A percentile compares a stretch with the other conserved stretches of the same genome.
These are phyloP conservation scores for Phocides pigmalion DNA, from an alignment of 1,140 invertebrate genomes.

Conservation along the genomic window DNA sequence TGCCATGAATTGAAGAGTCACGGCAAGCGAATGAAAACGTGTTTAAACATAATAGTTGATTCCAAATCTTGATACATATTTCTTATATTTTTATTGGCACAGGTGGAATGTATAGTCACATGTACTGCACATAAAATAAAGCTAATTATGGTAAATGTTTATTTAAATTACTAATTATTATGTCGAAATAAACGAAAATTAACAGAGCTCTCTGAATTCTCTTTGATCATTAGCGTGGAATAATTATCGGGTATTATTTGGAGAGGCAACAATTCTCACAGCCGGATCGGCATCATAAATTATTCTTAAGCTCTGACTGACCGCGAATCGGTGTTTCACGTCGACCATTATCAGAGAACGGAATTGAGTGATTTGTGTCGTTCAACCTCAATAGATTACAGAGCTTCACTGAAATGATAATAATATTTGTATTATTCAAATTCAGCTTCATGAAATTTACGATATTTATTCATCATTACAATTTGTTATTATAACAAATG, in stretches of 20 bases:
- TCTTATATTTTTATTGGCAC: too few species aligned
- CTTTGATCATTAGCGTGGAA: conserved; percentile 20
- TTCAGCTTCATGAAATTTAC: too few species aligned
- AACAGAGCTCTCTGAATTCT: background rate
- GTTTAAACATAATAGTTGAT: too few species aligned
- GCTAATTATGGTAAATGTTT: background rate
- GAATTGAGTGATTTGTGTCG: conserved; percentile 18
- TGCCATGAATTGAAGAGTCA: too few species aligned
- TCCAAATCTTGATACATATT: too few species aligned
- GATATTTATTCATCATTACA: too few species aligned
- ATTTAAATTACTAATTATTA: background rate
- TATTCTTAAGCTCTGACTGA: conserved; percentile 19
- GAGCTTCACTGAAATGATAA: background rate
- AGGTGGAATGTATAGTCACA: too few species aligned
- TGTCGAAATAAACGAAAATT: background rate
- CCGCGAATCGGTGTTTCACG: conserved; percentile 24
- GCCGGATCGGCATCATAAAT: conserved; percentile 22
- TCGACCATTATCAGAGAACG: background rate
- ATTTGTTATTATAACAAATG: too few species aligned
- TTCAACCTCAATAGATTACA: conserved; percentile 2
- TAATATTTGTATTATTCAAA: too few species aligned
- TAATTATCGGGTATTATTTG: conserved; percentile 30
- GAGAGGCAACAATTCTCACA: conserved; percentile 23
- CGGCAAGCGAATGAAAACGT: too few species aligned
- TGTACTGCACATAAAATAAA: background rate